Evolutionary conservation across 2,797 vertebrate species (phyloP).

Genomic region (Ceyx erithaca): DNA sequence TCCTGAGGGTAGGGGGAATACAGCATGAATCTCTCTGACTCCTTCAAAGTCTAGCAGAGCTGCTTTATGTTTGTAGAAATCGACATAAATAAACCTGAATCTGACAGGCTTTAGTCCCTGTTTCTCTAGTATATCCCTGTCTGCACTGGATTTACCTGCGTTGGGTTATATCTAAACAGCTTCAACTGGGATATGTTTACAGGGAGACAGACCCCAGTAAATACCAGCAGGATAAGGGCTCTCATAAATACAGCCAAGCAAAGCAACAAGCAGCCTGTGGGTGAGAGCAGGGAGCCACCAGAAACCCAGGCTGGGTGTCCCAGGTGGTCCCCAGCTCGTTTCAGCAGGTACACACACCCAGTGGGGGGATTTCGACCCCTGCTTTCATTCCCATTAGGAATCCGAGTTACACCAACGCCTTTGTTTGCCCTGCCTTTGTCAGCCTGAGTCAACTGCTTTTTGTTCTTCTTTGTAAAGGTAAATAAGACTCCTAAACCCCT

Average conservation of each 20-base stretch:
- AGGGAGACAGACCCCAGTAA: background rate
- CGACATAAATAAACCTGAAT: conserved; percentile 55
- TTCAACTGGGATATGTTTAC: background rate
- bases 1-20: conserved; percentile 36
- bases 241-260: background rate
- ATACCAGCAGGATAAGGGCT: background rate
- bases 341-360: rapidly evolving
- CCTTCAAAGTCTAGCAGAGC: conserved; percentile 42
- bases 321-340: rapidly evolving
- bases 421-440: background rate
- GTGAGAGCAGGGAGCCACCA: background rate
- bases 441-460: background rate
- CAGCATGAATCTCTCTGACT: conserved; percentile 28
- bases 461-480: background rate
- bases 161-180: background rate
- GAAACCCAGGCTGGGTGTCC: background rate
- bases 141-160: conserved; percentile 14
- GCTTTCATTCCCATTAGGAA: background rate
- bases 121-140: background rate
- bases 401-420: background rate
- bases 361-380: rapidly evolving
- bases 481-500: background rate
- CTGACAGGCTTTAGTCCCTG: conserved; percentile 40
- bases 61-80: conserved; percentile 36
- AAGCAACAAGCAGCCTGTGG: background rate